phyloP scores from a whole-genome alignment of 2,888 invertebrate genomes.

The Synanthedon andrenaeformis region DNA sequence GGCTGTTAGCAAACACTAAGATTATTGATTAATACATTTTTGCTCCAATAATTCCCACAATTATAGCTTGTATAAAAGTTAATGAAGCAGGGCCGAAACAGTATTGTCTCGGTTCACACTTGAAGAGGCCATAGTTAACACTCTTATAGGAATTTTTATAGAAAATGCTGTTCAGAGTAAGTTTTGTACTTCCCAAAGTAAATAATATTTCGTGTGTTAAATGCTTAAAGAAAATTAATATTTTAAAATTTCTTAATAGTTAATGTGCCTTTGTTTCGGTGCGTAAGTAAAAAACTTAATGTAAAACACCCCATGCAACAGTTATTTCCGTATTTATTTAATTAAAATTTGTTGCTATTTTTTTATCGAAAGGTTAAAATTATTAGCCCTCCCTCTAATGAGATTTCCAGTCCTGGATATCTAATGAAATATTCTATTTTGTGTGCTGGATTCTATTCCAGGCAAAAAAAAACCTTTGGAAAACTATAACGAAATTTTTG shows the following conservation, averaged over 20 bases:
- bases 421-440: no score
- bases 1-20: conserved; percentile 51
- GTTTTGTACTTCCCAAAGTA: conserved; percentile 11
- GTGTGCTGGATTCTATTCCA: no score
- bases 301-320: no score
- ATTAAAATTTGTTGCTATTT: no score
- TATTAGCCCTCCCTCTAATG: no score
- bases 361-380: no score
- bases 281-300: no score
- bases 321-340: no score
- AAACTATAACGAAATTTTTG: no score
- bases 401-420: no score
- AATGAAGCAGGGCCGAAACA: conserved; percentile 35
- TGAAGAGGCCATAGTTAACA: conserved; percentile 13
- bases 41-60: conserved; percentile 67
- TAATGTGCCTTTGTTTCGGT: no score
- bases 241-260: neutral
- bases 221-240: neutral
- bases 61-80: conserved; percentile 59
- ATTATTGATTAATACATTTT: conserved; percentile 61
- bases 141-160: conserved; percentile 7
- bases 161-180: conserved; percentile 45
- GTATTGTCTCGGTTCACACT: conserved; percentile 30
- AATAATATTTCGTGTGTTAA: neutral
- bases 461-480: no score